phyloP scores from a whole-genome alignment of 2,888 invertebrate species.

The Polydrusus tereticollis region DNA sequence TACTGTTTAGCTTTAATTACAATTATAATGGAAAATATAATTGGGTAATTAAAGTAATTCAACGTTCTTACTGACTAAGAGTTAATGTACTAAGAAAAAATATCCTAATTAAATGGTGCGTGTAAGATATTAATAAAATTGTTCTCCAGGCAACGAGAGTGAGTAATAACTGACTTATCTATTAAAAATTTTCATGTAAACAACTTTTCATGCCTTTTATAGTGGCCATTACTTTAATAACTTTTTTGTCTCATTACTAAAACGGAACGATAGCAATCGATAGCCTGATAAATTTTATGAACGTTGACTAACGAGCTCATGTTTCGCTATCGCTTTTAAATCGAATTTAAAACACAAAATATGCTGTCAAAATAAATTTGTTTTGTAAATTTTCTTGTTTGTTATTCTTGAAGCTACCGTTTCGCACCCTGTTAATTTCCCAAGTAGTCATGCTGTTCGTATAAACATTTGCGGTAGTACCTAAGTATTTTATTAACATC shows the following conservation, averaged over 20 bases:
- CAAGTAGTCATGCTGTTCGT: too few species aligned
- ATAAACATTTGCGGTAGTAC: too few species aligned
- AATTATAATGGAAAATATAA: background rate
- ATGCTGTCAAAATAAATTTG: background rate
- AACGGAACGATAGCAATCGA: constrained; percentile 42
- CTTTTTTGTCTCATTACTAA: constrained; percentile 29
- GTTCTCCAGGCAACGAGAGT: constrained; percentile 30
- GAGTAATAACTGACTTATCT: constrained; percentile 44
- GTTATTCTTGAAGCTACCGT: too few species aligned
- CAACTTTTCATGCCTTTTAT: constrained; percentile 45
- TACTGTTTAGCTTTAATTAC: background rate
- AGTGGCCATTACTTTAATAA: constrained; percentile 39
- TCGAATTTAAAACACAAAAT: constrained; percentile 3
- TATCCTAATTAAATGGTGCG: background rate
- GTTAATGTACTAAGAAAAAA: background rate
- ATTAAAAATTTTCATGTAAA: constrained; percentile 46
- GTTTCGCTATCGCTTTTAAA: constrained; percentile 4
- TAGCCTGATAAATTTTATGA: constrained; percentile 30
- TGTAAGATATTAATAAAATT: constrained; percentile 42
- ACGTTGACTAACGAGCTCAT: constrained; percentile 10
- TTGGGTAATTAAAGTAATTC: background rate
- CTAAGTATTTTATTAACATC: too few species aligned
- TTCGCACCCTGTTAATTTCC: too few species aligned
- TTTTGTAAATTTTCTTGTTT: background rate
- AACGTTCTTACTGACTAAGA: background rate